Conservation (phyloP, 2,797 vertebrate genomes). For the Decapterus maruadsi region DNA sequence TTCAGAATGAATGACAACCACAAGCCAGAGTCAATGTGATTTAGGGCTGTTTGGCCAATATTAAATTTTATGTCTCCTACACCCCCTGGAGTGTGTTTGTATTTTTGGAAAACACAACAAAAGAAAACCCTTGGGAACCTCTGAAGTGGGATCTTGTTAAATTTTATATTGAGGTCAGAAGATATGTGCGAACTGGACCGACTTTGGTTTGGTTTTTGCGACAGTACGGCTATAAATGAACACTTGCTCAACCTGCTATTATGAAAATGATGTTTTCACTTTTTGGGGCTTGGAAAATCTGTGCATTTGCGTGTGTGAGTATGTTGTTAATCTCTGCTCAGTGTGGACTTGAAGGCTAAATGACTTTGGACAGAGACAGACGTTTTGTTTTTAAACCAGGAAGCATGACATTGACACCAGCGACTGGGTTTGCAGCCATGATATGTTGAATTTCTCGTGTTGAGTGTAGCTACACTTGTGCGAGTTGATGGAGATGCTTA, state of each 20-base stretch:
- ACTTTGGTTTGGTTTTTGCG: constrained; percentile 63
- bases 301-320: constrained; percentile 36
- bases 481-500: background rate
- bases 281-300: constrained; percentile 59
- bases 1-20: constrained; percentile 49
- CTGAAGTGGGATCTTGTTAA: constrained; percentile 62
- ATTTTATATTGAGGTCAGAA: constrained; percentile 67
- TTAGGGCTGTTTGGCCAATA: constrained; percentile 59
- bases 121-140: constrained; percentile 58
- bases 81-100: constrained; percentile 46
- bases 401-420: background rate
- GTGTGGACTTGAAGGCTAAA: constrained; percentile 27
- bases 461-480: background rate
- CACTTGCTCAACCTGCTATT: constrained; percentile 79
- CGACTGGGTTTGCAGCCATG: background rate
- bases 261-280: constrained; percentile 78
- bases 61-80: constrained; percentile 46
- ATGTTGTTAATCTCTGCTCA: constrained; percentile 51
- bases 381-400: constrained; percentile 5
- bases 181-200: constrained; percentile 67
- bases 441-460: too few species aligned
- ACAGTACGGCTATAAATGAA: constrained; percentile 76
- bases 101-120: constrained; percentile 70
- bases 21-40: constrained; percentile 47
- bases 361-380: constrained; percentile 42